These are phyloP conservation scores for Mola mola DNA, from an alignment of 2,113 vertebrate genomes.

Conservation along the genomic window DNA sequence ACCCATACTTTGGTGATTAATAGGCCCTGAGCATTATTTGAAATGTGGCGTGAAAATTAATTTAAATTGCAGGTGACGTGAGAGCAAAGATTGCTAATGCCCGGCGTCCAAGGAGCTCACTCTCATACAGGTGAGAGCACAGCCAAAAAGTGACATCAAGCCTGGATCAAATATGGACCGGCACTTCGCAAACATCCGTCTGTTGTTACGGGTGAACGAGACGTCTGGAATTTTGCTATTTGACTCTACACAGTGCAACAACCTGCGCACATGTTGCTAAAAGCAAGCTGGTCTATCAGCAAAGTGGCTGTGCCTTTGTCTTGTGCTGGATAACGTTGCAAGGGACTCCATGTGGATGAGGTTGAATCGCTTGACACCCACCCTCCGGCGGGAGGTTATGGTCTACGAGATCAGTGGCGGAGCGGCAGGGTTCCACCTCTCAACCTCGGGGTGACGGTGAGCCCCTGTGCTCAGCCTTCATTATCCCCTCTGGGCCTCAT, in stretches of 20 bases:
- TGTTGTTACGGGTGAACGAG: constrained; percentile 5
- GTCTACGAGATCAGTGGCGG: constrained; percentile 40
- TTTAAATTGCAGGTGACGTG: constrained; percentile 78
- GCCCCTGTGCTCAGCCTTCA: not conserved
- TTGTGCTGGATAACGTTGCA: constrained; percentile 12
- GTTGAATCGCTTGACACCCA: constrained; percentile 42
- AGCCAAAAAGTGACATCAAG: constrained; percentile 43
- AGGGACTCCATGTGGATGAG: constrained; percentile 22
- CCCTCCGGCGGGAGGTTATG: constrained; percentile 19
- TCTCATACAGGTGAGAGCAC: constrained; percentile 21
- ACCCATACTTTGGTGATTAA: constrained; percentile 81
- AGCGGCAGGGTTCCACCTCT: constrained; percentile 51
- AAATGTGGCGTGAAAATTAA: constrained; percentile 71
- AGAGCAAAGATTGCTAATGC: constrained; percentile 58
- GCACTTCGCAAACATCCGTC: constrained; percentile 5
- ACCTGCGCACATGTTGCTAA: not conserved
- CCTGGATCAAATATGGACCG: constrained; percentile 16
- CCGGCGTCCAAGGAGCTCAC: constrained; percentile 23
- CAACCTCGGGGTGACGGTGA: constrained; percentile 34
- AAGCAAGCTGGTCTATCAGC: too few species aligned
- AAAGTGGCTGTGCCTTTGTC: not conserved
- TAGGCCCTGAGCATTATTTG: constrained; percentile 74
- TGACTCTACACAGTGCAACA: constrained; percentile 11
- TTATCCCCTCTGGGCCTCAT: constrained; percentile 56
- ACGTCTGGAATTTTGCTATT: constrained; percentile 29